phyloP scores from a whole-genome alignment of 2,113 vertebrate species.

The Mesoclemmys tuberculata region DNA sequence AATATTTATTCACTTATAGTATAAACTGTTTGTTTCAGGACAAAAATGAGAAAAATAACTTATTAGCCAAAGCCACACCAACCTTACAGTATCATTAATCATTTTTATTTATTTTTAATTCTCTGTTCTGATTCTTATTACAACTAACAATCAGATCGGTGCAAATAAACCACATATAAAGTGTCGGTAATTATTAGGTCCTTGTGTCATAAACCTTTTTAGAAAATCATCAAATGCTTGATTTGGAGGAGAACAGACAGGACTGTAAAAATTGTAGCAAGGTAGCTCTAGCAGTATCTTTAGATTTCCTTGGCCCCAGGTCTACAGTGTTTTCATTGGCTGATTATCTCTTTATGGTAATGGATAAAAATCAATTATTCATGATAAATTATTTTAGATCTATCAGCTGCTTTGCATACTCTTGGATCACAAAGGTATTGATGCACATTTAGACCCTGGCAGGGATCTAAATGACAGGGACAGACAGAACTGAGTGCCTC shows the following conservation, averaged over 20 bases:
- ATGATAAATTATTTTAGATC: neutral
- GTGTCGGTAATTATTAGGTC: neutral
- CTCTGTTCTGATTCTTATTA: neutral
- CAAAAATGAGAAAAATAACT: neutral
- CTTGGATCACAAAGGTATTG: neutral
- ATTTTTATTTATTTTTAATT: neutral
- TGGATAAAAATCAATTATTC: neutral
- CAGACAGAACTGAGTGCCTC: neutral
- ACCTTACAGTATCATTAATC: neutral
- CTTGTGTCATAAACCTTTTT: neutral
- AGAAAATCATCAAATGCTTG: neutral
- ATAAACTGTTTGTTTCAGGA: neutral
- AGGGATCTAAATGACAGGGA: too few relatives aligned
- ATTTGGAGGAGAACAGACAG: neutral
- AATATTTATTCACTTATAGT: neutral
- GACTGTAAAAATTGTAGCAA: neutral
- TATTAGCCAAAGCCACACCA: neutral
- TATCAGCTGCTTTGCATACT: neutral
- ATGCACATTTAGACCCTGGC: neutral
- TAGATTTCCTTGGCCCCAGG: neutral
- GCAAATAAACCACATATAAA: neutral
- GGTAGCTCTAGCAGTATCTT: neutral
- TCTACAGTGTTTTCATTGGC: neutral
- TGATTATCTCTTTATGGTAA: neutral
- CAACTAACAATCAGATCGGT: neutral